Evolutionary conservation across 1,140 invertebrate species (phyloP).

Genomic region (Liolophura sinensis): DNA sequence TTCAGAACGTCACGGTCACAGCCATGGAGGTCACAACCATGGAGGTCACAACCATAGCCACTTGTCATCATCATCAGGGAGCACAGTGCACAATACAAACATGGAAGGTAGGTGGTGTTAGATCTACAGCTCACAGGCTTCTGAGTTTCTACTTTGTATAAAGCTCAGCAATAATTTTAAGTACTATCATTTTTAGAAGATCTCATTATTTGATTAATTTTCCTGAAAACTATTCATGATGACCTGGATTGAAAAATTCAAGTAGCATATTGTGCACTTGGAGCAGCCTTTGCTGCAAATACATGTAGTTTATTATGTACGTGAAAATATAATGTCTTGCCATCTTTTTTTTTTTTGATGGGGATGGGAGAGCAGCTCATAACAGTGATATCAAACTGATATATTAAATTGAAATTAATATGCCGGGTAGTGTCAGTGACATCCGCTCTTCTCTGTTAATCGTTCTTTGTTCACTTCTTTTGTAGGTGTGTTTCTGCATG

Average conservation of each 20-base stretch:
- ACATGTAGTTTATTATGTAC: neutral
- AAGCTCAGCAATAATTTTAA: neutral
- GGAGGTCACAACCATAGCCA: conserved; percentile 59
- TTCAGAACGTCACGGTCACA: conserved; percentile 32
- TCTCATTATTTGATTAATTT: too few relatives aligned
- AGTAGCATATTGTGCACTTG: too few relatives aligned
- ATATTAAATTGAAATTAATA: neutral
- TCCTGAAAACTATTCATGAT: too few relatives aligned
- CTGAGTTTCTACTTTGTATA: neutral
- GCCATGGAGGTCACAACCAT: conserved; percentile 30
- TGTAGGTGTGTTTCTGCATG: conserved; percentile 68
- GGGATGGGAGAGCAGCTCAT: neutral
- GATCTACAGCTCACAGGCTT: too few relatives aligned
- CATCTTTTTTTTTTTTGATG: too few relatives aligned
- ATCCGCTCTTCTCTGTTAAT: neutral
- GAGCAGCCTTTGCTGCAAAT: too few relatives aligned
- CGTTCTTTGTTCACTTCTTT: conserved; percentile 13
- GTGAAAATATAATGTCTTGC: too few relatives aligned
- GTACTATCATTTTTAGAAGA: too few relatives aligned
- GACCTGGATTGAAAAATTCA: too few relatives aligned
- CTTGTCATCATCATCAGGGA: conserved; percentile 23
- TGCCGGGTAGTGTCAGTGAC: neutral
- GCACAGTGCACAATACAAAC: conserved; percentile 63
- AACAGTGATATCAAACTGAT: neutral
- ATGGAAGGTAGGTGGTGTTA: conserved; percentile 63